Percentiles rank a stretch among this genome's conserved stretches.
Conservation (phyloP, 2,797 vertebrate genomes). For the Florisuga fusca region DNA sequence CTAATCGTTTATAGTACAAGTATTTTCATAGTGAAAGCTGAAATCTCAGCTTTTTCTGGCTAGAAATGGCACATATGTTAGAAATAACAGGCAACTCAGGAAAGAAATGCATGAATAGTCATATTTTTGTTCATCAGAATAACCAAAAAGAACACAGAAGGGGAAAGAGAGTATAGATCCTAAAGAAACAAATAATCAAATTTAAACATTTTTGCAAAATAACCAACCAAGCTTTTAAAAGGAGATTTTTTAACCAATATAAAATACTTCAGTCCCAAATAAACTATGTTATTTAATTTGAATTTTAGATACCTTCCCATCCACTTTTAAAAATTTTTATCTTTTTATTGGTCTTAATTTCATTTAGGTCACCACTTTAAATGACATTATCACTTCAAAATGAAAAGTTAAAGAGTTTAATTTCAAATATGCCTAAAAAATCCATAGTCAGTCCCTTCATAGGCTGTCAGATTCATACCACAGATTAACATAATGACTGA, state of each 20-base stretch:
- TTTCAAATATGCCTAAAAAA: background rate
- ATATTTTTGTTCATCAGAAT: background rate
- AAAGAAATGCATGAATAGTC: background rate
- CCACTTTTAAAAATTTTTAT: background rate
- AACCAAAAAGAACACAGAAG: background rate
- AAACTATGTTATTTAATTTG: background rate
- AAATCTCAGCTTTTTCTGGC: background rate
- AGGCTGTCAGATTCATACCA: background rate
- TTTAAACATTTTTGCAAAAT: background rate
- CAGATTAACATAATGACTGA: background rate
- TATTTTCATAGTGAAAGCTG: background rate
- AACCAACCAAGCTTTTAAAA: background rate
- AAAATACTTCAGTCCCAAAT: background rate
- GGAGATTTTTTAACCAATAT: background rate
- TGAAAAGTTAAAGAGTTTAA: background rate
- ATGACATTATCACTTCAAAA: background rate
- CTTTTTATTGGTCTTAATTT: background rate
- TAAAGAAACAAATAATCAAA: background rate
- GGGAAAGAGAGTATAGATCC: background rate
- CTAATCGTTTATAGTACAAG: background rate
- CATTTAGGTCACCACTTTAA: background rate
- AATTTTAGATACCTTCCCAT: background rate
- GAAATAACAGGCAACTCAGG: background rate
- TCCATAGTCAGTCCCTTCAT: background rate
- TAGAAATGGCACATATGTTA: background rate